A percentile compares a stretch with the other conserved stretches of the same genome.
phyloP scores from a whole-genome alignment of 2,797 vertebrate species.

The Diceros bicornis region DNA sequence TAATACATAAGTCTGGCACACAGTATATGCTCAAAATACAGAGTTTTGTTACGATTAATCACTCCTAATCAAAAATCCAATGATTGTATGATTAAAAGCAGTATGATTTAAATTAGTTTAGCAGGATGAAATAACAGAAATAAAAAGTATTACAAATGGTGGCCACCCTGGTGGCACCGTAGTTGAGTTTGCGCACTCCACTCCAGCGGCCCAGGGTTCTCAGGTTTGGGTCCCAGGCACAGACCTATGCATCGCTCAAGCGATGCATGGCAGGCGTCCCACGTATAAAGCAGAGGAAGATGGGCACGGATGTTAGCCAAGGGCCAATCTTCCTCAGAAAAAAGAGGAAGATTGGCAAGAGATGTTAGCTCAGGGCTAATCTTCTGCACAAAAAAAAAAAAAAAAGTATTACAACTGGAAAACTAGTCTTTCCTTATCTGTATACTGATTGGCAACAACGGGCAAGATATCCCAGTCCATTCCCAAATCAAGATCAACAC shows the following conservation, averaged over 20 bases:
- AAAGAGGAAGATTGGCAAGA: no score
- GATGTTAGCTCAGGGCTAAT: no score
- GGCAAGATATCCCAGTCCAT: neutral
- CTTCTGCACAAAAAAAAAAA: neutral
- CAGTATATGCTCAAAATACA: neutral
- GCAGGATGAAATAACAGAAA: neutral
- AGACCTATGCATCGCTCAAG: no score
- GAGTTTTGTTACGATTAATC: neutral
- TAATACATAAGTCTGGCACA: neutral
- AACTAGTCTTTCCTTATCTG: conserved; percentile 21
- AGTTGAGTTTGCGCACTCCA: no score
- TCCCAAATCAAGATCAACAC: conserved; percentile 9
- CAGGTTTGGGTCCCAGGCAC: no score
- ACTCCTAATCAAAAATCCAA: neutral
- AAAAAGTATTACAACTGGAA: neutral
- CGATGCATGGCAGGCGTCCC: no score
- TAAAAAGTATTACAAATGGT: neutral
- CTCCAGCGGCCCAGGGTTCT: no score
- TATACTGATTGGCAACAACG: neutral
- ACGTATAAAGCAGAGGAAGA: no score
- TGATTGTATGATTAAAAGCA: neutral
- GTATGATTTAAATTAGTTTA: conserved; percentile 22
- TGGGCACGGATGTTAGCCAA: no score
- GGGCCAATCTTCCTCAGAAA: no score
- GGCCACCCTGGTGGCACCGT: no score